A percentile compares a stretch with the other conserved stretches of the same genome.
Conservation (phyloP, 2,888 invertebrate genomes). For the Elaeidobius kamerunicus region DNA sequence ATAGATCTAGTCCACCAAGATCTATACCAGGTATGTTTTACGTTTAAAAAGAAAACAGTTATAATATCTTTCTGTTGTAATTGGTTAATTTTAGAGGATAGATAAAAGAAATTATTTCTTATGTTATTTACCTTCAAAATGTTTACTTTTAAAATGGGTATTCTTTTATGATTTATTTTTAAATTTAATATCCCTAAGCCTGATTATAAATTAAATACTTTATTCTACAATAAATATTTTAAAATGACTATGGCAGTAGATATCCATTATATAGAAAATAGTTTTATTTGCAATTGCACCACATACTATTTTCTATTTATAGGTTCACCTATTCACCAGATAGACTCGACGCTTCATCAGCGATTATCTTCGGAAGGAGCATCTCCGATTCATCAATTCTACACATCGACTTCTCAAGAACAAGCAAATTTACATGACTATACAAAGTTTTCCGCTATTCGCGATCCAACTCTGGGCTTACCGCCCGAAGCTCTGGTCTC, state of each 20-base stretch:
- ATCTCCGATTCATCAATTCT: slow-evolving; percentile 61
- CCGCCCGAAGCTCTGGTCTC: slow-evolving; percentile 37
- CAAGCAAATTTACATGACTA: slow-evolving; percentile 27
- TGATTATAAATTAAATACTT: neutral
- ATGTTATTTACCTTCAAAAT: neutral
- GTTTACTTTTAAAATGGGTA: neutral
- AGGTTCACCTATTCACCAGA: slow-evolving; percentile 64
- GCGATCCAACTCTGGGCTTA: slow-evolving; percentile 40
- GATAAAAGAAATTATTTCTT: no score
- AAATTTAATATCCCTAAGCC: neutral
- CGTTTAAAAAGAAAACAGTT: neutral
- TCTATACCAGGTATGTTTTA: slow-evolving; percentile 56
- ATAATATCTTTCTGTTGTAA: no score
- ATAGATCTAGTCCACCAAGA: slow-evolving; percentile 51
- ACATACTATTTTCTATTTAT: no score
- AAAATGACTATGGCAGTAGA: neutral
- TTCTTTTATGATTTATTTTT: neutral
- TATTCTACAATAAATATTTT: neutral
- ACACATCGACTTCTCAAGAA: slow-evolving; percentile 27
- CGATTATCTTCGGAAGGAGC: slow-evolving; percentile 45
- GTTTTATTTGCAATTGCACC: no score
- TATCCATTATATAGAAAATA: neutral
- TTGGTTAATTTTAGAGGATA: no score
- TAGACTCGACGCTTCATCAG: slow-evolving; percentile 42
- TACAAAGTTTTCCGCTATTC: slow-evolving; percentile 30